A percentile compares a stretch with the other conserved stretches of the same genome.
Conservation (phyloP, 2,888 invertebrate species). For the Chrysolina americana region DNA sequence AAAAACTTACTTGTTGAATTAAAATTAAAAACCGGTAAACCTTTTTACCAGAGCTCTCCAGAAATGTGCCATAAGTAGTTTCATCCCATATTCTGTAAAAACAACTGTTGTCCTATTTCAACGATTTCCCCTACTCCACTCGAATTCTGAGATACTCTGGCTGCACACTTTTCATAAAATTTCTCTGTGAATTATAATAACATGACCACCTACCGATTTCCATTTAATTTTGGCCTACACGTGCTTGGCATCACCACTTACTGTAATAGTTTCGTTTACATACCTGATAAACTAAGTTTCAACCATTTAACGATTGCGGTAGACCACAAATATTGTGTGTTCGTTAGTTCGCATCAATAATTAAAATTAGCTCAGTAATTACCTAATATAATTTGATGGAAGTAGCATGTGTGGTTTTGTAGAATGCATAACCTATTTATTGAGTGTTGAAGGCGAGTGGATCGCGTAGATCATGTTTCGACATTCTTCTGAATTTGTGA, state of each 20-base stretch:
- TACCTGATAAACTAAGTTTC: neutral
- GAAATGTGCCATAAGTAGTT: no score
- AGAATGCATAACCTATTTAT: neutral
- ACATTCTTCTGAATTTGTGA: neutral
- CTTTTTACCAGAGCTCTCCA: no score
- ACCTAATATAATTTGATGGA: neutral
- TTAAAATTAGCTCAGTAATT: neutral
- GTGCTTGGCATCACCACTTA: neutral
- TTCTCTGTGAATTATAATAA: neutral
- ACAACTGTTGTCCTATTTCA: no score
- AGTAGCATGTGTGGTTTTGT: constrained; percentile 1
- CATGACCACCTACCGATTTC: neutral
- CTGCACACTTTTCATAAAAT: no score
- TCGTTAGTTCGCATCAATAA: neutral
- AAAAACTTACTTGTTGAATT: no score
- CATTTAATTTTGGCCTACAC: neutral
- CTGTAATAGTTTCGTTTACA: neutral
- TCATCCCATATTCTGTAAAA: no score
- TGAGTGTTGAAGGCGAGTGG: neutral
- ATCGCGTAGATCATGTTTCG: neutral
- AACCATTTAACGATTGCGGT: neutral
- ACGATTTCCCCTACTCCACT: no score
- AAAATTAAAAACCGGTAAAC: no score
- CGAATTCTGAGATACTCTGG: neutral
- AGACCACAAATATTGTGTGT: neutral